Evolutionary conservation across 2,113 vertebrate genomes (phyloP).

Genomic region (Cinclus mexicanus): DNA sequence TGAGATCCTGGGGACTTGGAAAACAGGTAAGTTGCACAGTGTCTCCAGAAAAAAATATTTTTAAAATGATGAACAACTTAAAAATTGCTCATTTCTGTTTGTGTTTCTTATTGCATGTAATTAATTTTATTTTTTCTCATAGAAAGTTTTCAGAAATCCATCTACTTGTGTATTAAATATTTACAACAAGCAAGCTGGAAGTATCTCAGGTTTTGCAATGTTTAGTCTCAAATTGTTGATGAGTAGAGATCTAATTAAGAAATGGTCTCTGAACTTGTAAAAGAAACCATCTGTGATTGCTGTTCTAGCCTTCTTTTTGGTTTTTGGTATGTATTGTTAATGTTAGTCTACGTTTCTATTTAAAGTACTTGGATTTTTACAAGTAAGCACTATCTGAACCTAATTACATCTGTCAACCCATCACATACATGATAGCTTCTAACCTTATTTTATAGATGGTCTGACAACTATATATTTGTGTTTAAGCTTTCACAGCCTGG

Average conservation of each 20-base stretch:
- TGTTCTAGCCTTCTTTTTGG: not conserved
- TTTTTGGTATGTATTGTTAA: not conserved
- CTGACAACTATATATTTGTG: not conserved
- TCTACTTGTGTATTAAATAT: not conserved
- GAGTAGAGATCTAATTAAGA: not conserved
- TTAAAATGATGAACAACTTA: not conserved
- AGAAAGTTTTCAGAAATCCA: not conserved
- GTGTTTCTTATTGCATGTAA: not conserved
- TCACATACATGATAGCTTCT: not conserved
- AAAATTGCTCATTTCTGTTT: not conserved
- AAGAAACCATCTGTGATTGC: not conserved
- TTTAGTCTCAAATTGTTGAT: not conserved
- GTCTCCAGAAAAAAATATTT: not conserved
- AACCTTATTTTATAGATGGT: not conserved
- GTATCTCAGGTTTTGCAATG: not conserved
- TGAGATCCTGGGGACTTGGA: not conserved
- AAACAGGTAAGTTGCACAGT: constrained; percentile 42
- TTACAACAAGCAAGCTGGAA: not conserved
- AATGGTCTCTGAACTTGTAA: not conserved
- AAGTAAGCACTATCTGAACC: not conserved
- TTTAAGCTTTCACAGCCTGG: not conserved
- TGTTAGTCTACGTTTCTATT: not conserved
- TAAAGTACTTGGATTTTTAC: not conserved
- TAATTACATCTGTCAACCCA: not conserved
- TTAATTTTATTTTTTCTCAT: not conserved